Base-by-base conservation (phyloP, 1,140 invertebrate genomes). In the Pseudomyrmex concolor region DNA sequence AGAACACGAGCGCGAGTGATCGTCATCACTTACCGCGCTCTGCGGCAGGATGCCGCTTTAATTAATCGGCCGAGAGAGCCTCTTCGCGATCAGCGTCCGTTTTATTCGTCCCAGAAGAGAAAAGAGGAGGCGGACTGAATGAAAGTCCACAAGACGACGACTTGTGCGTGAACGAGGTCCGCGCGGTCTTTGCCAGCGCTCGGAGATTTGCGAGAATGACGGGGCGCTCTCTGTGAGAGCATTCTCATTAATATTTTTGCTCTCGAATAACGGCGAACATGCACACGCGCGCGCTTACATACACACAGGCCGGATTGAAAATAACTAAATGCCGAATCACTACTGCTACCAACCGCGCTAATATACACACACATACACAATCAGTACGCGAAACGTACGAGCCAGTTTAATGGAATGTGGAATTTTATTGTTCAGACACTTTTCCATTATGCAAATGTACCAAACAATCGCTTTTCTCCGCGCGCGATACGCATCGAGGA, bases 1-100 rank as follows among this genome's bases (percentile, higher is more conserved):
- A 48, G 51, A 59, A 48, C 64, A 17, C 48, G 34, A 68, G 22
- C 43, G n/a, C 63, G 12, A n/a, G 13, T 60, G n/a, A 77, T 10
- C 74, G 17, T 74, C 48, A 12, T n/a, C 66, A 3, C 50, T 54
- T 25, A 54, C 50, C 15, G n/a, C 15, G 15, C 15, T 25, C 34
- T 34, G 34, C 34, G 34, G 51, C 66, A 34, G 76, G 43, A 57
- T 72, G 72, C 78, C 72, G 66, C 72, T 88, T 85, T 89, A 89
- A 89, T 89, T 88, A 88, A 89, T 89, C 87, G 84, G 84, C 51
- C 71, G 86, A 88, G 86, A 88, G 87, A 81, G 84, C 83, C 83
- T 66, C 86, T 86, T 78, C 67, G 55, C 70, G 74, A 67, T 50
- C 86, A 68, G 70, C 77, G 83, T 68, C 83, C 84, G 77, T 87